A percentile compares a stretch with the other conserved stretches of the same genome.
These are phyloP conservation scores for Drosophila acutilabella DNA, from an alignment of 2,888 invertebrate genomes.

Conservation along the genomic window DNA sequence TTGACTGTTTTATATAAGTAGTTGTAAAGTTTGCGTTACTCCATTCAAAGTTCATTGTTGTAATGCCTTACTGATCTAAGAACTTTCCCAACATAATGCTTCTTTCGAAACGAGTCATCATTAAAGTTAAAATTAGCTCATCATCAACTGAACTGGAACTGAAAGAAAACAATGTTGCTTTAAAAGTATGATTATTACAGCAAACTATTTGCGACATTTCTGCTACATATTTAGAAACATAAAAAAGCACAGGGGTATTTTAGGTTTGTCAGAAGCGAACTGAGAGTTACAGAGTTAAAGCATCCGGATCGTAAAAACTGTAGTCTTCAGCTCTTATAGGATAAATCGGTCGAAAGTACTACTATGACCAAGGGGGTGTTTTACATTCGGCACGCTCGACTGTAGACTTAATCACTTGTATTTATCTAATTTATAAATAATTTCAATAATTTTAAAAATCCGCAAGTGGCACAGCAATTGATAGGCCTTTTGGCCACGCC, in stretches of 20 bases:
- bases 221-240: too few relatives aligned
- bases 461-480: constrained; percentile 18
- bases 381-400: too few relatives aligned
- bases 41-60: background rate
- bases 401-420: background rate
- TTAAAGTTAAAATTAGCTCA: constrained; percentile 32
- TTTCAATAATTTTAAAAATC: constrained; percentile 30
- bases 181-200: constrained; percentile 29
- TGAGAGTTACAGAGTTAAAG: too few relatives aligned
- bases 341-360: too few relatives aligned
- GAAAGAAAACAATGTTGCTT: constrained; percentile 33
- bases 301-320: too few relatives aligned
- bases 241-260: background rate
- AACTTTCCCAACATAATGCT: constrained; percentile 21
- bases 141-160: constrained; percentile 42
- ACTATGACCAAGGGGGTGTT: too few relatives aligned
- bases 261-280: too few relatives aligned
- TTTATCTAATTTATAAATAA: constrained; percentile 11
- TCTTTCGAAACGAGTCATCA: constrained; percentile 46
- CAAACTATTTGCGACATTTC: constrained; percentile 35
- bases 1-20: too few relatives aligned
- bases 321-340: too few relatives aligned
- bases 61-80: constrained; percentile 1
- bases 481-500: constrained; percentile 55
- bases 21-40: too few relatives aligned